Evolutionary conservation across 2,888 invertebrate species (phyloP), one percentile per base, ranked within the genome.

Genomic region (Ochlodes sylvanus): DNA sequence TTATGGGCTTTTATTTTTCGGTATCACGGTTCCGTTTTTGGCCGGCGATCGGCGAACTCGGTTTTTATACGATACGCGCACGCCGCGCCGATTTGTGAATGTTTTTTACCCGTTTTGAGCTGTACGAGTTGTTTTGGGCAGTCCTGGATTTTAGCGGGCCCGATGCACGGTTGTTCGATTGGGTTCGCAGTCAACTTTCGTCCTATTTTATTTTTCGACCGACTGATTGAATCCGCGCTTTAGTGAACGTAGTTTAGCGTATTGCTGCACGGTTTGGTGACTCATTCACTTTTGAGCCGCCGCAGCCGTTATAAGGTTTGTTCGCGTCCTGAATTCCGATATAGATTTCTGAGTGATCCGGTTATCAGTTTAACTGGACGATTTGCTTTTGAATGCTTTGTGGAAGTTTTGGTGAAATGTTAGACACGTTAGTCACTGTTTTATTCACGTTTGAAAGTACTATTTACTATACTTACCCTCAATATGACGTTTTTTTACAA

Each of bases 11-110:
- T 92, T 93, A 92, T 91, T 93, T 93, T 89, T 93, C 86, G 93
- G 93, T 93, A 92, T 92, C 91, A 90, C 92, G 83, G 91, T 87
- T 87, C 89, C 92, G 91, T 87, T 92, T 91, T 91, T 91, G 91
- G 92, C 86, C 87, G 84, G 80, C 90, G 85, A 91, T 90, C 89
- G 90, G 88, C 79, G 79, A 83, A 88, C 82, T 89, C 82, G 86
- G 88, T 89, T 90, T 93, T 91, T 89, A 89, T 89, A 87, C 89
- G 88, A 89, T 88, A 91, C 83, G 86, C 86, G 84, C 82, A 74
- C 76, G 82, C 80, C 80, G 75, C 76, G 76, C 85, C 92, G 91
- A 92, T 89, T 91, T 92, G 92, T 78, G 86, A 86, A 87, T 85
- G 85, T 85, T 92, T 92, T 92, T 89, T 87, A 78, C 73, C 74